phyloP scores from a whole-genome alignment of 2,888 invertebrate species.

The Pegoplata infirma region DNA sequence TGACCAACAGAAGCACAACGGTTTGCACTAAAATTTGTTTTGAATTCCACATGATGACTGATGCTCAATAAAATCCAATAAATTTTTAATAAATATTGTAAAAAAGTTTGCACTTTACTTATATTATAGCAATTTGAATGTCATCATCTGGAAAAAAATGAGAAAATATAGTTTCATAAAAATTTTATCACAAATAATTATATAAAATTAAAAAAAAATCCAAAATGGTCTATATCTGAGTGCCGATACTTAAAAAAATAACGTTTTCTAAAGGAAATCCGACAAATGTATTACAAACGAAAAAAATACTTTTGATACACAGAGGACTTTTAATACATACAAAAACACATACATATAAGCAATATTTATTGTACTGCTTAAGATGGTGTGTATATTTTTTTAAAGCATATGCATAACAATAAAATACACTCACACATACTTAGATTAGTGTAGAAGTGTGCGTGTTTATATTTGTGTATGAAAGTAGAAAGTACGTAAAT shows the following conservation, averaged over 20 bases:
- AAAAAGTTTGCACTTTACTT: background rate
- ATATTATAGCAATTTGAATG: background rate
- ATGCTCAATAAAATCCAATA: background rate
- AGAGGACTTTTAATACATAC: too few relatives aligned
- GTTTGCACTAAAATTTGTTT: background rate
- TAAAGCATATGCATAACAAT: background rate
- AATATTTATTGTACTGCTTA: background rate
- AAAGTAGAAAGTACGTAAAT: background rate
- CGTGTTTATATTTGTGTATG: background rate
- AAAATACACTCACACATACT: background rate
- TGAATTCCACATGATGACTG: constrained; percentile 38
- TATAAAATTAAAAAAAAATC: background rate
- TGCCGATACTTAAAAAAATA: background rate
- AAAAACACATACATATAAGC: background rate
- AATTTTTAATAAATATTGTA: background rate
- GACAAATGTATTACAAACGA: background rate
- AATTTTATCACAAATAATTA: background rate
- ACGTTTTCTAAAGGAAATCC: background rate
- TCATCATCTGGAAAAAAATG: background rate
- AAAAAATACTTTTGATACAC: too few relatives aligned
- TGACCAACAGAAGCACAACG: background rate
- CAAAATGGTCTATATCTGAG: too few relatives aligned
- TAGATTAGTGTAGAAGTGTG: background rate
- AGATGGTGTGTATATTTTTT: background rate
- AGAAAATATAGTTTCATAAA: background rate